A percentile compares a stretch with the other conserved stretches of the same genome.
Evolutionary conservation across 2,113 vertebrate genomes (phyloP).

Genomic region (Atrichornis clamosus): DNA sequence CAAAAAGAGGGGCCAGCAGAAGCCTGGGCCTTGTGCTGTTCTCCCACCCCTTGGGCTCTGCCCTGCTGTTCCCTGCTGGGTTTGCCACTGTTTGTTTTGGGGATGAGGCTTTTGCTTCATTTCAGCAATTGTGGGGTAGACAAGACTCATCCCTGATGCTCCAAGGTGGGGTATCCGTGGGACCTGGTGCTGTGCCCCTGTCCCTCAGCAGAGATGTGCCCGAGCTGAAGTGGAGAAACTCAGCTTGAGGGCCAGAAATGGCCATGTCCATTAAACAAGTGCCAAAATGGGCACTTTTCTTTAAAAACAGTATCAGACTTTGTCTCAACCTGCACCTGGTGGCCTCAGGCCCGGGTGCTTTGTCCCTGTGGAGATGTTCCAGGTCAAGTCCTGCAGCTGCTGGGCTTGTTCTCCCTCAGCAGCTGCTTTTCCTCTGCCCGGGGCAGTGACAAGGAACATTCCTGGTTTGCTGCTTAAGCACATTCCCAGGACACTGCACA

Average conservation of each 20-base stretch:
- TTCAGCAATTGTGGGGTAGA: neutral
- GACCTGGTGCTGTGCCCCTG: neutral
- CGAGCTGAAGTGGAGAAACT: accelerated
- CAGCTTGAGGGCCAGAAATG: neutral
- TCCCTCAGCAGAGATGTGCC: neutral
- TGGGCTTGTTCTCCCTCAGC: neutral
- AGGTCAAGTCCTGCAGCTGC: neutral
- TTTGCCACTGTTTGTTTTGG: neutral
- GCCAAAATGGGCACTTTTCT: neutral
- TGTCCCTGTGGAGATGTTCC: neutral
- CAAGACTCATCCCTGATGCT: neutral
- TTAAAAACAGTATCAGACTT: neutral
- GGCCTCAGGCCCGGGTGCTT: neutral
- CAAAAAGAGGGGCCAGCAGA: neutral
- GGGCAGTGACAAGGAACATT: neutral
- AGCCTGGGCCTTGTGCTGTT: neutral
- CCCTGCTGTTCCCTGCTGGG: neutral
- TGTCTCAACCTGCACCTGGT: neutral
- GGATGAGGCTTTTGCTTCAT: neutral
- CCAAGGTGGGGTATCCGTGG: accelerated
- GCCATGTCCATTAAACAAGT: neutral
- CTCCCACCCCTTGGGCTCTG: neutral
- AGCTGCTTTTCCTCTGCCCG: neutral
- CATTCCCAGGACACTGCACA: neutral
- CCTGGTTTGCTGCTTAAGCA: neutral